Percentiles rank a stretch among this genome's conserved stretches.
phyloP scores from a whole-genome alignment of 2,888 invertebrate species.

The Cremastinae sp. region DNA sequence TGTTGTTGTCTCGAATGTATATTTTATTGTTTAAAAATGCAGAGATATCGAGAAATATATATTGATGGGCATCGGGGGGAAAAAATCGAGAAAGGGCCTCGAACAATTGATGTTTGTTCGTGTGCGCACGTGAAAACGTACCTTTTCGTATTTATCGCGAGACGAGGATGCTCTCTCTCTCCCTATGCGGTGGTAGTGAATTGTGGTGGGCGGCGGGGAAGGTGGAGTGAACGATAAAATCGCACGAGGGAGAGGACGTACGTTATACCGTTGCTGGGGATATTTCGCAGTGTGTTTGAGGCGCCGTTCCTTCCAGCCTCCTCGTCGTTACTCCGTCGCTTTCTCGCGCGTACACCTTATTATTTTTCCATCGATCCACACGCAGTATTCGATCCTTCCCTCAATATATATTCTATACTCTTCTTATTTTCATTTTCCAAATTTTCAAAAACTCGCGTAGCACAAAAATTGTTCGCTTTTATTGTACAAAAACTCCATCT shows the following conservation, averaged over 20 bases:
- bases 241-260: slow-evolving; percentile 67
- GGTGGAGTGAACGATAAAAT: slow-evolving; percentile 71
- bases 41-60: too few relatives aligned
- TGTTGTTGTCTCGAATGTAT: too few relatives aligned
- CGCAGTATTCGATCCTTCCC: too few relatives aligned
- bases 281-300: slow-evolving; percentile 66
- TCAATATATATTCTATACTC: slow-evolving; percentile 8
- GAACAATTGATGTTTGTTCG: background rate
- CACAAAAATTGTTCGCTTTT: too few relatives aligned
- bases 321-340: slow-evolving; percentile 44
- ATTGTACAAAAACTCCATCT: too few relatives aligned
- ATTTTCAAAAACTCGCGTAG: too few relatives aligned
- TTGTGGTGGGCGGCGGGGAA: slow-evolving; percentile 61
- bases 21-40: too few relatives aligned
- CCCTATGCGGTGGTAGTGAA: slow-evolving; percentile 53
- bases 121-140: background rate
- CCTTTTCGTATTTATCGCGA: too few relatives aligned
- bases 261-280: slow-evolving; percentile 60
- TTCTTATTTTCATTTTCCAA: background rate
- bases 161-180: slow-evolving; percentile 17
- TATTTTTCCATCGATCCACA: slow-evolving; percentile 20
- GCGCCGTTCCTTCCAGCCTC: slow-evolving; percentile 64
- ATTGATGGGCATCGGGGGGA: too few relatives aligned
- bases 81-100: background rate
- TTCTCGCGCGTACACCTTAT: slow-evolving; percentile 4